Evolutionary conservation across 2,797 vertebrate genomes (phyloP).

Genomic region (Rhynchotus rufescens): DNA sequence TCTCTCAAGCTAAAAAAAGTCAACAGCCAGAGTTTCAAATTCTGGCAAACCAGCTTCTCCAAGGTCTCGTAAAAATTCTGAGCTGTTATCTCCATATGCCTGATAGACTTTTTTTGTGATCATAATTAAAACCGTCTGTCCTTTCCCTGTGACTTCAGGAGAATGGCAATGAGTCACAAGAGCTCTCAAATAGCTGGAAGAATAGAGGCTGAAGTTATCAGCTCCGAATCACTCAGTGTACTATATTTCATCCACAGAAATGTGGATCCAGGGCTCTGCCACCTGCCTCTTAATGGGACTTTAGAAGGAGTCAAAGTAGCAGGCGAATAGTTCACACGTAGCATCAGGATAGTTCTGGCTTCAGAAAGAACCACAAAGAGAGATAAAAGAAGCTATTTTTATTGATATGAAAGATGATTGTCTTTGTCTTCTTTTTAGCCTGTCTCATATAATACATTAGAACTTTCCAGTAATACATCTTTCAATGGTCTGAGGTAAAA

Average conservation of each 20-base stretch:
- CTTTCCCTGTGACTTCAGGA: constrained; percentile 64
- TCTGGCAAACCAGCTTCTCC: constrained; percentile 58
- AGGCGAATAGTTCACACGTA: background rate
- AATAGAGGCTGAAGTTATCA: constrained; percentile 40
- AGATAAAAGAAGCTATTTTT: background rate
- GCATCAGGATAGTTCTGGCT: background rate
- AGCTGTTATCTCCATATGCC: constrained; percentile 65
- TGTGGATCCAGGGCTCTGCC: background rate
- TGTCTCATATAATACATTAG: background rate
- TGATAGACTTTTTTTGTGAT: constrained; percentile 56
- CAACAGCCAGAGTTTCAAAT: constrained; percentile 34
- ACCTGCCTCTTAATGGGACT: constrained; percentile 7
- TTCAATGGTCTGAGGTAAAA: background rate
- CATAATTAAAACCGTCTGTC: constrained; percentile 70
- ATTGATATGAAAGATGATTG: background rate
- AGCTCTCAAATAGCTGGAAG: constrained; percentile 45
- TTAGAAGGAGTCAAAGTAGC: background rate
- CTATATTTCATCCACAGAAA: constrained; percentile 48
- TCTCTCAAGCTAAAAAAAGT: constrained; percentile 30
- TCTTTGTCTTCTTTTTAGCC: background rate
- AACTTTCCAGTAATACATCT: background rate
- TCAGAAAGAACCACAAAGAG: background rate
- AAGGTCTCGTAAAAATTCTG: constrained; percentile 69
- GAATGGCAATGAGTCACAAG: constrained; percentile 73
- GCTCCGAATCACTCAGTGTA: constrained; percentile 48